phyloP scores from a whole-genome alignment of 2,113 vertebrate genomes.

The Pontoporia blainvillei region DNA sequence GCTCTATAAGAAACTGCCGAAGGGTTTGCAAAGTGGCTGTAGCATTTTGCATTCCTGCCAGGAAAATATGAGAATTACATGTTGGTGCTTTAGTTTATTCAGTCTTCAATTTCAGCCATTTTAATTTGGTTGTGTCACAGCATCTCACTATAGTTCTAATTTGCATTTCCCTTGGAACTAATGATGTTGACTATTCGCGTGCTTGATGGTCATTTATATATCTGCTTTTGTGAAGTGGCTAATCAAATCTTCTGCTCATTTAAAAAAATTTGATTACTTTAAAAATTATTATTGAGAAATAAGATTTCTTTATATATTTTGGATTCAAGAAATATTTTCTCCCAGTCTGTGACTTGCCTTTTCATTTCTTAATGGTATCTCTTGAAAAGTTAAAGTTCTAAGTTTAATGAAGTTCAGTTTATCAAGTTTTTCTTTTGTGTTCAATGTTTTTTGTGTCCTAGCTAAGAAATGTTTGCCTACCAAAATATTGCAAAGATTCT shows the following conservation, averaged over 20 bases:
- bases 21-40: background rate
- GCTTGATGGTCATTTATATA: background rate
- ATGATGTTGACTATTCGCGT: background rate
- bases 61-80: background rate
- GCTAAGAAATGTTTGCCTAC: background rate
- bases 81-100: background rate
- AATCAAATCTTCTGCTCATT: background rate
- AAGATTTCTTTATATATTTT: background rate
- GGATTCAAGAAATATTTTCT: background rate
- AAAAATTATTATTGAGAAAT: background rate
- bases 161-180: background rate
- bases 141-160: conserved; percentile 1
- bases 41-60: background rate
- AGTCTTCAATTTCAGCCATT: conserved; percentile 29
- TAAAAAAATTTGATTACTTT: conserved; percentile 1
- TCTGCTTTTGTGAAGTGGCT: conserved; percentile 7
- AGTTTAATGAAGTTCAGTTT: conserved; percentile 9
- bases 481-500: background rate
- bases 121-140: background rate
- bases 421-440: background rate
- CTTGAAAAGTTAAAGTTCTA: background rate
- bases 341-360: background rate
- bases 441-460: background rate
- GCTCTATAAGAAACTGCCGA: background rate
- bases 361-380: background rate